These are phyloP conservation scores for Uropetala carovei DNA, from an alignment of 2,888 invertebrate genomes.

Conservation along the genomic window DNA sequence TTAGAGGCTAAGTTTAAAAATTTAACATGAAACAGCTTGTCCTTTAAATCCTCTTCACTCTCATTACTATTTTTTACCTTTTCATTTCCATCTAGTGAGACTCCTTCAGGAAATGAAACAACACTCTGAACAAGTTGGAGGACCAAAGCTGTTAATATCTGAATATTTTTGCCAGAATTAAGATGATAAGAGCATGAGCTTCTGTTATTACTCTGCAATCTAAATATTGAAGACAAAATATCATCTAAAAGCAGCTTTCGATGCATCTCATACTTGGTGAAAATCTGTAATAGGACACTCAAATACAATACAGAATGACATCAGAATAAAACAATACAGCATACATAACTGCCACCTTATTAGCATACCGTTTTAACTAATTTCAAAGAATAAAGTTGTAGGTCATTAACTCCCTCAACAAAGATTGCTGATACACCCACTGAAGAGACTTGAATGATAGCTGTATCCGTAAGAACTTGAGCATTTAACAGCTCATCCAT, in stretches of 20 bases:
- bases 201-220: conserved; percentile 96
- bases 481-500: conserved; percentile 92
- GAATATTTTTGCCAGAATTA: conserved; percentile 94
- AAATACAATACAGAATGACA: conserved; percentile 33
- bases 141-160: conserved; percentile 98
- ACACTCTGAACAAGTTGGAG: conserved; percentile 98
- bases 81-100: conserved; percentile 71
- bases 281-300: conserved; percentile 81
- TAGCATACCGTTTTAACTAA: conserved; percentile 90
- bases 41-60: no score
- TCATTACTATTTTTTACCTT: no score
- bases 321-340: background rate
- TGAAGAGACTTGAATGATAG: conserved; percentile 94
- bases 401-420: conserved; percentile 97
- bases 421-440: conserved; percentile 98
- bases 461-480: conserved; percentile 96
- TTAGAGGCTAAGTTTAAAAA: no score
- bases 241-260: conserved; percentile 95
- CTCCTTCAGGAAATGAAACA: conserved; percentile 88
- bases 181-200: conserved; percentile 94
- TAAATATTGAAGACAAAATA: conserved; percentile 96
- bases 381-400: conserved; percentile 96
- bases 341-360: background rate
- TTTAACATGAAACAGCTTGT: no score
- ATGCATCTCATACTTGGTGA: conserved; percentile 96